Evolutionary conservation across 1,140 invertebrate species (phyloP).

Genomic region (Musca domestica): DNA sequence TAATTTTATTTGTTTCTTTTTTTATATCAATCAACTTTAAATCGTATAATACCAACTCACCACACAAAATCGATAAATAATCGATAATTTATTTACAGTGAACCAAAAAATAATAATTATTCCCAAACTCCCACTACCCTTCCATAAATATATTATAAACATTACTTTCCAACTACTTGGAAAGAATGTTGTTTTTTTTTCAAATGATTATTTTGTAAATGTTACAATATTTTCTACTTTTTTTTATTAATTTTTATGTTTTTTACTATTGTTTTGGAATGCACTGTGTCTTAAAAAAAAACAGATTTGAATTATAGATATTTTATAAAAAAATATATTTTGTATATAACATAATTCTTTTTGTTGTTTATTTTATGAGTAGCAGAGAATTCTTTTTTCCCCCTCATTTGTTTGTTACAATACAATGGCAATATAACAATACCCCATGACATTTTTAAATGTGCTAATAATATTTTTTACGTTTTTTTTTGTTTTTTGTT

Average conservation of each 20-base stretch:
- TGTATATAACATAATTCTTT: not conserved
- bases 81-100: not conserved
- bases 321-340: not conserved
- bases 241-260: not conserved
- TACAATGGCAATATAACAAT: too few species aligned
- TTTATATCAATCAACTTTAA: not conserved
- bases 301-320: not conserved
- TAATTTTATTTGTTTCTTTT: not conserved
- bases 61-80: constrained; percentile 44
- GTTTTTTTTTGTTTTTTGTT: too few species aligned
- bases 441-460: too few species aligned
- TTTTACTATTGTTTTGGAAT: constrained; percentile 20
- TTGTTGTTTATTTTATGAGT: not conserved
- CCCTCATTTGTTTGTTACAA: too few species aligned
- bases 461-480: too few species aligned
- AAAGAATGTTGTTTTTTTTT: not conserved
- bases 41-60: constrained; percentile 37
- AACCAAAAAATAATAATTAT: too few species aligned
- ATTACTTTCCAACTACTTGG: not conserved
- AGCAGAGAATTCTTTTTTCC: not conserved
- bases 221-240: too few species aligned
- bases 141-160: too few species aligned
- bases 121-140: too few species aligned
- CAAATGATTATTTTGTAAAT: too few species aligned
- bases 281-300: not conserved